Percentiles rank a stretch among this genome's conserved stretches.
These are phyloP conservation scores for Colistium nudipinnis DNA, from an alignment of 2,113 vertebrate species.

Conservation along the genomic window DNA sequence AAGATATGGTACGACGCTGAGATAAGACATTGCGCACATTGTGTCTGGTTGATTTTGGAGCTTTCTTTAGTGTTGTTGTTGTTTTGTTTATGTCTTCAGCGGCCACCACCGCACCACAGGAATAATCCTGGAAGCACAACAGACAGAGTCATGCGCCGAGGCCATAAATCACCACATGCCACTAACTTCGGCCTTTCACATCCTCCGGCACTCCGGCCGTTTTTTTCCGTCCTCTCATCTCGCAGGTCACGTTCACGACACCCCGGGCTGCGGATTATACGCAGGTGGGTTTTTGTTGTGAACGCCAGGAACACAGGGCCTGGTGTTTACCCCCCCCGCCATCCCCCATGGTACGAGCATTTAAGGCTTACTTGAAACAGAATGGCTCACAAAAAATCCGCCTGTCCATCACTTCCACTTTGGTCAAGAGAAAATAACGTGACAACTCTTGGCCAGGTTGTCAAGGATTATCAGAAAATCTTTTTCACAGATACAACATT, in stretches of 20 bases:
- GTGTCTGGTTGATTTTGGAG: too few species aligned
- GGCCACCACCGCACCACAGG: not conserved
- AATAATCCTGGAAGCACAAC: not conserved
- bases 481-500: not conserved
- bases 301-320: slow-evolving; percentile 8
- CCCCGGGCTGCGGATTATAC: slow-evolving; percentile 14
- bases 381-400: not conserved
- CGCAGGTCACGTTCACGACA: not conserved
- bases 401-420: not conserved
- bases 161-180: slow-evolving; percentile 4
- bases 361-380: not conserved
- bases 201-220: not conserved
- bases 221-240: too few species aligned
- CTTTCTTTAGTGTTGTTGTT: too few species aligned
- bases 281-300: not conserved
- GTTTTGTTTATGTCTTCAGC: too few species aligned
- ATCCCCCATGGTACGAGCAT: slow-evolving; percentile 1
- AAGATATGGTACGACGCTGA: too few species aligned
- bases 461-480: not conserved
- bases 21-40: not conserved
- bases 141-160: not conserved
- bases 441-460: not conserved
- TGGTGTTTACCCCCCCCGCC: too few species aligned
- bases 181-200: slow-evolving; percentile 11
- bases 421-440: not conserved